These are phyloP conservation scores for Salticus scenicus DNA, from an alignment of 2,888 invertebrate species.

Conservation along the genomic window DNA sequence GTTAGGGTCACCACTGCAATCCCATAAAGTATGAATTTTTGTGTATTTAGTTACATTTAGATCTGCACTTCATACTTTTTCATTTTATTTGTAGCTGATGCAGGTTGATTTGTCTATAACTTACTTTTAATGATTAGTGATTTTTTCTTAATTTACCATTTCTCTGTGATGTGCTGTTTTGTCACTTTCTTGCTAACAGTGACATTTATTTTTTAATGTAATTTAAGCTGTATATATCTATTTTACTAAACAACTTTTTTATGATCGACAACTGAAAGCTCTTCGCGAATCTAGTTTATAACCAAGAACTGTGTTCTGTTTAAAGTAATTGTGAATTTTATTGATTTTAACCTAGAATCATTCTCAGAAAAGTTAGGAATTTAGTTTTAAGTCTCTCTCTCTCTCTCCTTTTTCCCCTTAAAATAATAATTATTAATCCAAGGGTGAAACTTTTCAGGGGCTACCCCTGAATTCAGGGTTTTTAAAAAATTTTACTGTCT, in stretches of 20 bases:
- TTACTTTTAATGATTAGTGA: not conserved
- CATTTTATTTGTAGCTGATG: not conserved
- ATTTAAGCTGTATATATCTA: constrained; percentile 38
- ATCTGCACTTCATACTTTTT: no score
- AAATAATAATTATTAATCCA: no score
- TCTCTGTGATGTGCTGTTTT: constrained; percentile 25
- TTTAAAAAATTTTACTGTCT: no score
- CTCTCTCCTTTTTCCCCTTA: no score
- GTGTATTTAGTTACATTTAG: no score
- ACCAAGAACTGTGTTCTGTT: not conserved
- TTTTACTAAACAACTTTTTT: constrained; percentile 42
- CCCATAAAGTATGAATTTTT: no score
- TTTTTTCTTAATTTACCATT: constrained; percentile 5
- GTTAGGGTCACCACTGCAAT: no score
- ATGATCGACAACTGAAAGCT: constrained; percentile 10
- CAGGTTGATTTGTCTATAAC: not conserved
- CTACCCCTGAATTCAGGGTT: no score
- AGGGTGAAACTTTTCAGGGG: no score
- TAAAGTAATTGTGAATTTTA: not conserved
- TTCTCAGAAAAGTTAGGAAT: no score
- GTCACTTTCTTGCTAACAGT: constrained; percentile 12
- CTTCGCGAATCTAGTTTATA: not conserved
- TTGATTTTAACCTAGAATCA: not conserved
- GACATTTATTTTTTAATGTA: constrained; percentile 32
- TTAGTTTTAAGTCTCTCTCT: no score